A percentile compares a stretch with the other conserved stretches of the same genome.
Evolutionary conservation across 2,888 invertebrate genomes (phyloP).

Genomic region (Caenorhabditis zanzibari): DNA sequence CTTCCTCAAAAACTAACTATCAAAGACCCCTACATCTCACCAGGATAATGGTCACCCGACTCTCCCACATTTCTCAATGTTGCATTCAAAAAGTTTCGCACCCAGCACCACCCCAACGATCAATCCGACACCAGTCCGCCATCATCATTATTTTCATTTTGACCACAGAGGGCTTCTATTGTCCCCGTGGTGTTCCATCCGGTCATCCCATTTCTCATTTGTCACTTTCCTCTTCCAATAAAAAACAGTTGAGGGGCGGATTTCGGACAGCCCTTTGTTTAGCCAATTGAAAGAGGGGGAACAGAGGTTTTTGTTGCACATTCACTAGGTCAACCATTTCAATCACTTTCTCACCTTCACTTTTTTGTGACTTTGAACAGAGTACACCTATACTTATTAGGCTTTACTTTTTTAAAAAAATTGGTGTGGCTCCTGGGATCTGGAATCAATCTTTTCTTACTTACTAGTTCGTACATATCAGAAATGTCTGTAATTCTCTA

Average conservation of each 20-base stretch:
- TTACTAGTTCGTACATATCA: no score
- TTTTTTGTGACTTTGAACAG: background rate
- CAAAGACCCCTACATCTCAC: no score
- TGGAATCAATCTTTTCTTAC: no score
- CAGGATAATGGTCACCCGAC: no score
- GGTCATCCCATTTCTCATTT: slow-evolving; percentile 44
- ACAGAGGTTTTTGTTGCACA: slow-evolving; percentile 20
- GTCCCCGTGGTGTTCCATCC: slow-evolving; percentile 16
- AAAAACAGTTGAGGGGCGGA: slow-evolving; percentile 47
- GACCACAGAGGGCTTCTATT: slow-evolving; percentile 9
- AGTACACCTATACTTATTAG: no score
- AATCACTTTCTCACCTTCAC: slow-evolving; percentile 28
- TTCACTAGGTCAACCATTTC: slow-evolving; percentile 29
- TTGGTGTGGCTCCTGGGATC: no score
- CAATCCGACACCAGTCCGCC: background rate
- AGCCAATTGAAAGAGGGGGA: slow-evolving; percentile 1
- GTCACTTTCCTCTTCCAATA: slow-evolving; percentile 53
- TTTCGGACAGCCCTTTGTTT: slow-evolving; percentile 29
- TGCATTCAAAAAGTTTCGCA: slow-evolving; percentile 19
- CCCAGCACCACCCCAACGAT: background rate
- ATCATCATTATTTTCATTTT: slow-evolving; percentile 24
- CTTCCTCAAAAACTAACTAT: no score
- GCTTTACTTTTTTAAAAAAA: no score
- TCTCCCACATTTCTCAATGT: slow-evolving; percentile 22
- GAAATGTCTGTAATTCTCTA: no score